A percentile compares a stretch with the other conserved stretches of the same genome.
Conservation (phyloP, 2,888 invertebrate species). For the Tipula vernalis region DNA sequence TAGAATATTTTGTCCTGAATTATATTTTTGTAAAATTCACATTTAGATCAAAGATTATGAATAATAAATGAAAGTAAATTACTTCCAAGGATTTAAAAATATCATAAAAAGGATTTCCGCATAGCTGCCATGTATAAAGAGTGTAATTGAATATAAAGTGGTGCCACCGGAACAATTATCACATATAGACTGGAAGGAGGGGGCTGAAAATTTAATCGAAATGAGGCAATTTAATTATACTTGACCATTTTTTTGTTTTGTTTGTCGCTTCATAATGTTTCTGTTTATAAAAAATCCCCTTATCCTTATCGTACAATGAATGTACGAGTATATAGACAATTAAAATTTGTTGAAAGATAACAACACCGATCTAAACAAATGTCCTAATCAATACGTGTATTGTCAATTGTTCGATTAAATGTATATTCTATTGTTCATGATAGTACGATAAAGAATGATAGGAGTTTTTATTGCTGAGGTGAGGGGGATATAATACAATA, state of each 20-base stretch:
- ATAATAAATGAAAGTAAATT: background rate
- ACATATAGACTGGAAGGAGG: background rate
- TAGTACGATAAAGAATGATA: background rate
- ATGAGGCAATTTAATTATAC: background rate
- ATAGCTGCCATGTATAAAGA: background rate
- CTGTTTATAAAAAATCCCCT: background rate
- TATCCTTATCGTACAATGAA: background rate
- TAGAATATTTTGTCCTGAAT: background rate
- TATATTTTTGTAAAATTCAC: background rate
- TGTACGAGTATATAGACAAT: background rate
- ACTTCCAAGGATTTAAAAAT: background rate
- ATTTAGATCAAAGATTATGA: background rate
- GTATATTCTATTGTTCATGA: background rate
- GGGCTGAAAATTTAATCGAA: background rate
- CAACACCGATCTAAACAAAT: background rate
- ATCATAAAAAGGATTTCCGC: background rate
- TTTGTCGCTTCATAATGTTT: background rate
- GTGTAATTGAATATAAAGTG: background rate
- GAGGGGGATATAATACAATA: background rate
- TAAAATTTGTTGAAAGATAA: background rate
- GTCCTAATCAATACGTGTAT: background rate
- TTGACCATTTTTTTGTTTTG: background rate
- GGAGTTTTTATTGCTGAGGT: background rate
- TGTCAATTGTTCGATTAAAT: background rate
- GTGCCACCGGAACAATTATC: background rate